phyloP scores from a whole-genome alignment of 2,113 vertebrate species.

The Barnardius zonarius region DNA sequence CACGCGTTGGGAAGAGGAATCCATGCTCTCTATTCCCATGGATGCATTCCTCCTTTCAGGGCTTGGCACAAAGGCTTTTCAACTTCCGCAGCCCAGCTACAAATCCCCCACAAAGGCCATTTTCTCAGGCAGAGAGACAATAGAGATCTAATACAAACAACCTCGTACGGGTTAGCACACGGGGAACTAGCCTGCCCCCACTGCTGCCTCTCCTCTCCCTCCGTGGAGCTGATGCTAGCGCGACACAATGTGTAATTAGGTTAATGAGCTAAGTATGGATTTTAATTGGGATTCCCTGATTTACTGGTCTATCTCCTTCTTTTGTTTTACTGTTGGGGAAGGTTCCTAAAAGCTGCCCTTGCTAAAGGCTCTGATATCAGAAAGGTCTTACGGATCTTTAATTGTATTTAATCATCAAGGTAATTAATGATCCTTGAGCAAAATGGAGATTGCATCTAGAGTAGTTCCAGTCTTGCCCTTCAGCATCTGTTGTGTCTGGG shows the following conservation, averaged over 20 bases:
- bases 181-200: not conserved
- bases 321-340: conserved; percentile 49
- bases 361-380: conserved; percentile 45
- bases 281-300: conserved; percentile 61
- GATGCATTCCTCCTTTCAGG: rapidly evolving
- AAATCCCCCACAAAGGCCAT: not conserved
- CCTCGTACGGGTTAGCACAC: not conserved
- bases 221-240: not conserved
- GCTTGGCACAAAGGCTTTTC: not conserved
- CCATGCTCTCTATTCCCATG: not conserved
- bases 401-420: conserved; percentile 65
- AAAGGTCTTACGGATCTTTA: conserved; percentile 61
- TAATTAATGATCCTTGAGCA: conserved; percentile 66
- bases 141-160: not conserved
- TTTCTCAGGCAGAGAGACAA: not conserved
- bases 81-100: not conserved
- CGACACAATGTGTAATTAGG: conserved; percentile 53
- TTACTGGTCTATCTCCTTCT: conserved; percentile 43
- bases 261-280: conserved; percentile 57
- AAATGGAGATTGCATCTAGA: conserved; percentile 58
- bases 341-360: conserved; percentile 47
- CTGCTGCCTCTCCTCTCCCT: not conserved
- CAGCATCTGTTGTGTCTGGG: conserved; percentile 53
- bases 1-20: not conserved
- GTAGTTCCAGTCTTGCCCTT: conserved; percentile 47